Base-by-base conservation (phyloP, 2,113 vertebrate genomes). In the Oncorhynchus gorbuscha region DNA sequence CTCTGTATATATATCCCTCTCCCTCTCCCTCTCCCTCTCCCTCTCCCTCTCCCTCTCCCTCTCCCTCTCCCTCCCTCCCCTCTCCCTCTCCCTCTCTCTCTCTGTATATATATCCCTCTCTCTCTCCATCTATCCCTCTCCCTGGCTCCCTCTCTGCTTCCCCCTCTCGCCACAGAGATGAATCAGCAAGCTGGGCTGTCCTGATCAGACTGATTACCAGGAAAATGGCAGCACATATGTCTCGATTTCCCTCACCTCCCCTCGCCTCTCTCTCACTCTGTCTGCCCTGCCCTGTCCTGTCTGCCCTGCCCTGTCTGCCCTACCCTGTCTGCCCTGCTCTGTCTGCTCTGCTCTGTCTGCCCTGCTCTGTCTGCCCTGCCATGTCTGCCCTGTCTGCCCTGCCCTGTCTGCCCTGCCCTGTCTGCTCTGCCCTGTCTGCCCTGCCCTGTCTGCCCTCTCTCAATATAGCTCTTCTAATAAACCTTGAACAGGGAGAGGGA, bases 401-500 rank as follows among this genome's bases (percentile, higher is more conserved):
- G 26, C 26, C 2, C 26, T 28, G 2, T 28, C 3, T 28, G 28
- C 28, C 28, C 28, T 28, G 2, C 28, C 0, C 3, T 28, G 2
- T 28, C 2, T 28, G 28, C 3, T 3, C 28, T 28, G 3, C 28
- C 28, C 94, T 94, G 95, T 94, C 95, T 94, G 93, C 95, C 93
- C 94, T 93, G 94, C 93, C 83, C 85, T 95, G 13, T 55, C 51
- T 55, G 12, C 51, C 14, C 51, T 55, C 51, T 55, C 96, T 96
- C 93, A 90, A 94, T 95, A 96, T 95, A 96, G 94, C 95, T 92
- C 92, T 86, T 91, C 95, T 95, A 95, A 97, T 96, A 95, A 97
- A 94, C 94, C 16, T 55, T 55, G 51, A 18, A 16, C 4, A 84
- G 86, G 84, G 71, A 85, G 75, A n/a, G 11, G 51, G 48, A 6